Conservation (phyloP, 2,888 invertebrate genomes). For the Ennomos erosarius region DNA sequence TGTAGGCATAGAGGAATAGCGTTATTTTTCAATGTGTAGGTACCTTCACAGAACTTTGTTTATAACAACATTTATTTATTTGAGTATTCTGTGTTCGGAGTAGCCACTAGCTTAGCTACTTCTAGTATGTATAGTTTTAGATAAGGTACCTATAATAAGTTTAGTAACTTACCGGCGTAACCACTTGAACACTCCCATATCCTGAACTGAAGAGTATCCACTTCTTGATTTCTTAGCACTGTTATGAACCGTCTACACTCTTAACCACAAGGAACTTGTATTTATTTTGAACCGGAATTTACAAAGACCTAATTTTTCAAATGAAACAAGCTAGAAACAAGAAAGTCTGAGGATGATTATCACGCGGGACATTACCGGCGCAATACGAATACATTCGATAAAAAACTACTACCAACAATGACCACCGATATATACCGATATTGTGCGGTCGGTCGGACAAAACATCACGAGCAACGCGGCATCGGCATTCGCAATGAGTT, state of each 20-base stretch:
- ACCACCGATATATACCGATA: conserved; percentile 70
- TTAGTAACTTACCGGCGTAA: conserved; percentile 74
- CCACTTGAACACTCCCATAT: conserved; percentile 83
- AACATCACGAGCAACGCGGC: conserved; percentile 81
- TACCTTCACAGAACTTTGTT: too few species aligned
- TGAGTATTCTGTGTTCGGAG: too few species aligned
- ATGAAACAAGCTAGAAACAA: conserved; percentile 55
- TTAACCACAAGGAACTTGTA: conserved; percentile 3
- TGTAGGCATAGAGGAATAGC: too few species aligned
- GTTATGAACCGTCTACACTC: conserved; percentile 41
- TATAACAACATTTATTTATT: too few species aligned
- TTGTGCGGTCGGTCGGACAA: conserved; percentile 83
- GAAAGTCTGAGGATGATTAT: conserved; percentile 57
- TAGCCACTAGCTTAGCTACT: too few species aligned
- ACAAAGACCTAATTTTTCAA: conserved; percentile 49
- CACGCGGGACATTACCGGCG: conserved; percentile 79
- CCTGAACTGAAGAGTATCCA: conserved; percentile 68
- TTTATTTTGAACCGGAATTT: conserved; percentile 9
- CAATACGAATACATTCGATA: conserved; percentile 63
- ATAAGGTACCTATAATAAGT: too few species aligned
- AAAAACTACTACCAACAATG: conserved; percentile 82
- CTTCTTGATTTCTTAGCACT: conserved; percentile 57
- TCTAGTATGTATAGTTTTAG: too few species aligned
- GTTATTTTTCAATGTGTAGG: too few species aligned
- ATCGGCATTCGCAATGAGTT: conserved; percentile 81